A percentile compares a stretch with the other conserved stretches of the same genome.
phyloP scores from a whole-genome alignment of 2,113 vertebrate genomes.

The Sceloporus undulatus region DNA sequence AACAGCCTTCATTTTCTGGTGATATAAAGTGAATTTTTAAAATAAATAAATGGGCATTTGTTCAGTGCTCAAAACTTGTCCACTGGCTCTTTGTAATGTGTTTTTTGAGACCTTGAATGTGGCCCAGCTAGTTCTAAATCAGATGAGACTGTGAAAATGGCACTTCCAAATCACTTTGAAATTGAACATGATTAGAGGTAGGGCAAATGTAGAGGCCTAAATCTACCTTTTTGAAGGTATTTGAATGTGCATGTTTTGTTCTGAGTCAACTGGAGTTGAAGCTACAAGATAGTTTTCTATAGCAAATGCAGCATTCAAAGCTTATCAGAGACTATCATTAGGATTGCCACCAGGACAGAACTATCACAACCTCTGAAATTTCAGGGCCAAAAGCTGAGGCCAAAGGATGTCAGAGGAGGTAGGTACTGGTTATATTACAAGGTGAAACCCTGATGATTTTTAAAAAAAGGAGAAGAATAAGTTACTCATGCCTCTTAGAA shows the following conservation, averaged over 20 bases:
- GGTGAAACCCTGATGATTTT: too few relatives aligned
- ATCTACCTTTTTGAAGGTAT: background rate
- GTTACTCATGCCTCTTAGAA: too few relatives aligned
- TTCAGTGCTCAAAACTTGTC: conserved; percentile 43
- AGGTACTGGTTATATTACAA: too few relatives aligned
- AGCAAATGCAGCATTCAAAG: background rate
- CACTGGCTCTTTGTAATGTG: conserved; percentile 15
- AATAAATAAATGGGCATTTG: conserved; percentile 54
- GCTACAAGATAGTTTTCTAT: background rate
- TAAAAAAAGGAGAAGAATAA: too few relatives aligned
- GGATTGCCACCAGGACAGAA: too few relatives aligned
- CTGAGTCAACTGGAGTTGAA: background rate
- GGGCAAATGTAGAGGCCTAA: background rate
- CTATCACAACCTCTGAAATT: too few relatives aligned
- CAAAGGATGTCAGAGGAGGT: too few relatives aligned
- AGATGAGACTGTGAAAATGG: accelerated
- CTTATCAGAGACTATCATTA: too few relatives aligned
- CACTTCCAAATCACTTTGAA: conserved; percentile 20
- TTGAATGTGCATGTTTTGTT: background rate
- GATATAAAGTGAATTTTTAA: conserved; percentile 65
- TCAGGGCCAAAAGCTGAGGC: too few relatives aligned
- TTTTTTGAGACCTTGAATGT: conserved; percentile 38
- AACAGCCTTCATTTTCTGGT: conserved; percentile 48
- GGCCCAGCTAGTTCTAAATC: background rate
- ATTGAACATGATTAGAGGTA: background rate